Percentiles rank a stretch among this genome's conserved stretches.
These are phyloP conservation scores for Lochmaea capreae DNA, from an alignment of 2,888 invertebrate genomes.

Conservation along the genomic window DNA sequence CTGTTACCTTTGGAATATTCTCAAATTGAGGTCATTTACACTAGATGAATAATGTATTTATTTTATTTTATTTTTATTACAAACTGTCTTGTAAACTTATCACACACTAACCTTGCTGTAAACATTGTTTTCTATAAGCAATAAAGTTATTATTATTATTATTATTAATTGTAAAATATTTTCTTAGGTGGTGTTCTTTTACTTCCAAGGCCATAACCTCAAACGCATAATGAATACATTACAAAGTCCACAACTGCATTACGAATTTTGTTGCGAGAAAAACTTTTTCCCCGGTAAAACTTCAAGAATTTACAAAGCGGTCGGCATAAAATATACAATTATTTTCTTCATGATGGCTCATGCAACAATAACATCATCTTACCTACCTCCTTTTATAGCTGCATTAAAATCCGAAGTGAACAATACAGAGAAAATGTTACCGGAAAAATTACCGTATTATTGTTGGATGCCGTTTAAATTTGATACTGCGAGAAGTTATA, in stretches of 20 bases:
- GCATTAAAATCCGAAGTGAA: conserved; percentile 40
- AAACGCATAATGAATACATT: conserved; percentile 52
- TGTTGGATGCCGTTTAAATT: conserved; percentile 61
- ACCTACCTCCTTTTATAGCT: conserved; percentile 54
- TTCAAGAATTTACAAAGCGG: conserved; percentile 50
- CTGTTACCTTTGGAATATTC: no score
- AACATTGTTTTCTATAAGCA: no score
- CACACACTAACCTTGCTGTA: no score
- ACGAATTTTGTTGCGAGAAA: conserved; percentile 46
- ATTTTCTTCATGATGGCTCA: conserved; percentile 56
- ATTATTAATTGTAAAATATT: not conserved
- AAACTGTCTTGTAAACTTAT: no score
- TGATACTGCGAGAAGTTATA: conserved; percentile 53
- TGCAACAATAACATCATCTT: conserved; percentile 56
- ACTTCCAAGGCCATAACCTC: conserved; percentile 49
- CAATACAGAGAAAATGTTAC: conserved; percentile 41
- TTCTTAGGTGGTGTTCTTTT: conserved; percentile 53
- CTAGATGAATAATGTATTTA: no score
- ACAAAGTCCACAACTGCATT: conserved; percentile 52
- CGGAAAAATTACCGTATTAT: conserved; percentile 55
- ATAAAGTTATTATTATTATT: no score
- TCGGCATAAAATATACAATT: conserved; percentile 54
- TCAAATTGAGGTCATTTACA: no score
- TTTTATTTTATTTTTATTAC: no score
- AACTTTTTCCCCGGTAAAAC: conserved; percentile 52